phyloP scores from a whole-genome alignment of 2,797 vertebrate species.

The Intellagama lesueurii region DNA sequence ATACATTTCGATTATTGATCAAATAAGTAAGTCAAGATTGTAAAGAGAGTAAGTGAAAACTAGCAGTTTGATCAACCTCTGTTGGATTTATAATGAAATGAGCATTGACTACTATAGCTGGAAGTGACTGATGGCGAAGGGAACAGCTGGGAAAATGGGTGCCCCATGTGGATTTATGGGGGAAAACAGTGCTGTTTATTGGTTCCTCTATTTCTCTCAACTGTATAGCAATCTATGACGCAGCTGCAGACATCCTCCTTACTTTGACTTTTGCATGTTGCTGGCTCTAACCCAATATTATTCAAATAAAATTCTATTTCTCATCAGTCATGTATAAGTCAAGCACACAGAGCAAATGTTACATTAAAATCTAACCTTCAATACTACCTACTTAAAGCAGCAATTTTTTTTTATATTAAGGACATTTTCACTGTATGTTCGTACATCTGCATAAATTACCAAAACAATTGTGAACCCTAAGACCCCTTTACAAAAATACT shows the following conservation, averaged over 20 bases:
- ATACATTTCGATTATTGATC: conserved; percentile 1
- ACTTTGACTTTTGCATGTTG: not conserved
- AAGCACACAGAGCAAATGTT: conserved; percentile 49
- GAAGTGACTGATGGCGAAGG: not conserved
- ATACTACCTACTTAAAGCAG: conserved; percentile 38
- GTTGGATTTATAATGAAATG: not conserved
- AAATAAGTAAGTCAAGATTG: rapidly evolving
- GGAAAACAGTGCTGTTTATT: not conserved
- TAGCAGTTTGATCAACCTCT: not conserved
- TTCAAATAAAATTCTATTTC: conserved; percentile 34
- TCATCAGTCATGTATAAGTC: conserved; percentile 32
- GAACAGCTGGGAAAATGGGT: not conserved
- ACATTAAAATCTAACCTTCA: conserved; percentile 35
- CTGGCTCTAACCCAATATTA: not conserved
- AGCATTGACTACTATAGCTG: not conserved
- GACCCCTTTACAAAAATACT: not conserved
- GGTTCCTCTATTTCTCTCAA: no score
- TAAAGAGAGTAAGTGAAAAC: conserved; percentile 7
- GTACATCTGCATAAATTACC: not conserved
- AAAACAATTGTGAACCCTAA: not conserved
- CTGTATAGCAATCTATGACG: no score
- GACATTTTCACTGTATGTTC: conserved; percentile 44
- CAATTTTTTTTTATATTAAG: conserved; percentile 37
- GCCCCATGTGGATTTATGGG: not conserved
- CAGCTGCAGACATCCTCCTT: not conserved